Percentiles rank a stretch among this genome's conserved stretches.
Conservation (phyloP, 2,113 vertebrate genomes). For the Hyperopisus bebe region DNA sequence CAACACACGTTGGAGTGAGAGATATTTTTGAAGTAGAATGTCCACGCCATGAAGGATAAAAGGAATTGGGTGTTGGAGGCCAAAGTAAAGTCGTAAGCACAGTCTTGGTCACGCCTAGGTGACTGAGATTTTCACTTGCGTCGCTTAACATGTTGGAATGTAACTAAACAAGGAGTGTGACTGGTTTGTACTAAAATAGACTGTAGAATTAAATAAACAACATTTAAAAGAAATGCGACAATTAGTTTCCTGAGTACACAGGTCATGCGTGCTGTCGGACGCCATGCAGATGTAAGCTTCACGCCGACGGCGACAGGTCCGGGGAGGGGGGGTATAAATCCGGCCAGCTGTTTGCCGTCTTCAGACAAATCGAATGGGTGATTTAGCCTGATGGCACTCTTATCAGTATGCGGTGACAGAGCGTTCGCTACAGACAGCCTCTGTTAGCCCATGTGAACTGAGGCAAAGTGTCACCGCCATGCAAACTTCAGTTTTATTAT, state of each 20-base stretch:
- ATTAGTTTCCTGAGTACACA: neutral
- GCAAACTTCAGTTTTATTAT: neutral
- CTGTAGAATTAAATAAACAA: neutral
- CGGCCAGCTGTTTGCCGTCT: slow-evolving; percentile 1
- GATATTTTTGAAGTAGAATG: neutral
- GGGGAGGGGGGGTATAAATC: neutral
- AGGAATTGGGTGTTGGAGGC: neutral
- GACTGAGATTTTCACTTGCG: neutral
- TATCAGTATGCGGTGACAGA: neutral
- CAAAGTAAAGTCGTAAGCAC: neutral
- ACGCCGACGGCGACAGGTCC: neutral
- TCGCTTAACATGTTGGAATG: neutral
- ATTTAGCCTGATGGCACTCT: neutral
- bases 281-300: neutral
- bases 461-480: neutral
- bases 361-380: slow-evolving; percentile 10
- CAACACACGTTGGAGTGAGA: neutral
- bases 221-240: neutral
- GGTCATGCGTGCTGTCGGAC: neutral
- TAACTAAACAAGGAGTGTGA: neutral
- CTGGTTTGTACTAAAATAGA: neutral
- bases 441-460: neutral
- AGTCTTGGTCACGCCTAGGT: neutral
- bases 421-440: neutral
- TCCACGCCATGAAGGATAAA: neutral